Conservation (phyloP, 2,888 invertebrate genomes). For the Sycophila texana region DNA sequence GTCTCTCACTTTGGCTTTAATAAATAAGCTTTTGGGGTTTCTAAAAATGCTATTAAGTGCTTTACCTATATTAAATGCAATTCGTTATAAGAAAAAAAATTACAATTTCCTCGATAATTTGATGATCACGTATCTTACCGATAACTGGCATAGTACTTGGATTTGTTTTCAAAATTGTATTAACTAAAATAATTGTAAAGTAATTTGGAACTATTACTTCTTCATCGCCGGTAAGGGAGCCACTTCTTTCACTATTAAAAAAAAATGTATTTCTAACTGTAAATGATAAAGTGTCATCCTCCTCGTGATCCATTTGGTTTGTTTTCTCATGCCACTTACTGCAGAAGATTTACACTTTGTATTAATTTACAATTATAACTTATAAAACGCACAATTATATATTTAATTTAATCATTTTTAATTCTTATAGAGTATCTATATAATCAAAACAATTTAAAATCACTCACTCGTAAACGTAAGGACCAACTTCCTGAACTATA, state of each 20-base stretch:
- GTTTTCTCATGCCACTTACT: conserved; percentile 79
- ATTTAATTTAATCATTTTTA: neutral
- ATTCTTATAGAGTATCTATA: neutral
- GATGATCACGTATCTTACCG: conserved; percentile 66
- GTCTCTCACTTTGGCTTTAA: conserved; percentile 82
- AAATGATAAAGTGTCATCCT: conserved; percentile 85
- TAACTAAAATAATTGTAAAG: conserved; percentile 80
- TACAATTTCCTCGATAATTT: neutral
- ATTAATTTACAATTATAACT: neutral
- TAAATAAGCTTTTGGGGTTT: conserved; percentile 80
- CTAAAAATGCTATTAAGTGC: conserved; percentile 84
- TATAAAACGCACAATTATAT: neutral
- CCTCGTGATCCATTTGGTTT: conserved; percentile 83
- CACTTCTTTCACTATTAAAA: conserved; percentile 79
- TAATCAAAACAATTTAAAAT: neutral
- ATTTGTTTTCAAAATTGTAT: conserved; percentile 77
- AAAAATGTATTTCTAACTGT: conserved; percentile 82
- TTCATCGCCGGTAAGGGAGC: conserved; percentile 85
- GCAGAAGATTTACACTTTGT: neutral
- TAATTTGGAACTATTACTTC: conserved; percentile 83
- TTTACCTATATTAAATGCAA: conserved; percentile 74
- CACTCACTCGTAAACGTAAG: conserved; percentile 89
- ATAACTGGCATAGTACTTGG: conserved; percentile 83
- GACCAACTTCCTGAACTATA: conserved; percentile 86
- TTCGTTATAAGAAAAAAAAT: neutral